phyloP scores from a whole-genome alignment of 2,113 vertebrate species.

The Melospiza georgiana region DNA sequence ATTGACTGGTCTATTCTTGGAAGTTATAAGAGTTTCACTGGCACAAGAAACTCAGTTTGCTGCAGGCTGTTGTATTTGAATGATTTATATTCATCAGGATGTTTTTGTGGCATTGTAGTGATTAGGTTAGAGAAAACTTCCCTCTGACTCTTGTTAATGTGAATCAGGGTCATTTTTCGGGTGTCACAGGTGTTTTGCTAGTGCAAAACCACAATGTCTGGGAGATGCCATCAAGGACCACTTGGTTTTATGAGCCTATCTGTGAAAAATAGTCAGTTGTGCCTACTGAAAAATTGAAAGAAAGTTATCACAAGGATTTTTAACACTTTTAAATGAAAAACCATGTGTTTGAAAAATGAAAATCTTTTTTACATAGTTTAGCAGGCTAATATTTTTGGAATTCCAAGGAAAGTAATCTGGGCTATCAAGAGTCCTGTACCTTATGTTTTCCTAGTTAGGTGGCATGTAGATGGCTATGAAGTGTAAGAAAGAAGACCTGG shows the following conservation, averaged over 20 bases:
- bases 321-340: background rate
- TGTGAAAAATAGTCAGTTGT: background rate
- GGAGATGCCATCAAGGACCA: background rate
- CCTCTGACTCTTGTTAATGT: background rate
- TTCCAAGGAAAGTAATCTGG: background rate
- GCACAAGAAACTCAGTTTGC: background rate
- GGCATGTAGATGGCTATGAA: background rate
- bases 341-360: background rate
- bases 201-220: background rate
- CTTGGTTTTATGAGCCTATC: background rate
- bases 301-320: background rate
- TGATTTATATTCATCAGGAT: background rate
- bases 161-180: background rate
- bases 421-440: background rate
- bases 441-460: background rate
- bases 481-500: background rate
- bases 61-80: background rate
- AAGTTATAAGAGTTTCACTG: background rate
- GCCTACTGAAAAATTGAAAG: background rate
- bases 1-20: constrained; percentile 5
- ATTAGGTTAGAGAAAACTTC: background rate
- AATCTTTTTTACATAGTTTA: background rate
- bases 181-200: background rate
- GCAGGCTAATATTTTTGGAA: background rate
- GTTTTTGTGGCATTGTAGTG: background rate